Percentiles rank a stretch among this genome's conserved stretches.
Evolutionary conservation across 2,113 vertebrate species (phyloP).

Genomic region (Cygnus atratus): DNA sequence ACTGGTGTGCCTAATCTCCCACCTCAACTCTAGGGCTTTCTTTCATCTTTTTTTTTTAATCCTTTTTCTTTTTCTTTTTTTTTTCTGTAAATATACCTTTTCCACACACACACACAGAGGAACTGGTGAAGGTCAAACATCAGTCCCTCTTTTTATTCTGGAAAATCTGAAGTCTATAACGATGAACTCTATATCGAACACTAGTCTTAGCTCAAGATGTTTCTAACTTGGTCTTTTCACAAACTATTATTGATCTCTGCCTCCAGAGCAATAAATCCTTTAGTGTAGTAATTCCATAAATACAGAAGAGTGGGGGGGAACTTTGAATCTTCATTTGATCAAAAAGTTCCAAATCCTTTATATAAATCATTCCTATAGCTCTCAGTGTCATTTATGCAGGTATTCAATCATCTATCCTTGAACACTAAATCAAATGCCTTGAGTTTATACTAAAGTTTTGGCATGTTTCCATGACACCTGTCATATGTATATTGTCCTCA

Average conservation of each 20-base stretch:
- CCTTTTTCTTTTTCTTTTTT: neutral
- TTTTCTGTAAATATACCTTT: neutral
- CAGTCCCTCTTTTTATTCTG: slow-evolving; percentile 26
- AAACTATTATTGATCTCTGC: slow-evolving; percentile 64
- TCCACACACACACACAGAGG: neutral
- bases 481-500: neutral
- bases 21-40: slow-evolving; percentile 1
- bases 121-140: slow-evolving; percentile 57
- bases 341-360: slow-evolving; percentile 60
- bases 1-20: neutral
- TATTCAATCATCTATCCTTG: slow-evolving; percentile 38
- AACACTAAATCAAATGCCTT: slow-evolving; percentile 7
- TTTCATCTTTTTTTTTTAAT: neutral
- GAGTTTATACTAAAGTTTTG: slow-evolving; percentile 22
- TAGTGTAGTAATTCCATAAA: slow-evolving; percentile 62
- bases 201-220: slow-evolving; percentile 54
- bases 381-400: slow-evolving; percentile 7
- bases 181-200: slow-evolving; percentile 56
- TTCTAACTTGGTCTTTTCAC: slow-evolving; percentile 61
- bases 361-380: slow-evolving; percentile 11
- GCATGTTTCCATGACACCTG: neutral
- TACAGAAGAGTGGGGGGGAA: slow-evolving; percentile 22
- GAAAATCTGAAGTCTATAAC: slow-evolving; percentile 46
- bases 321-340: slow-evolving; percentile 68
- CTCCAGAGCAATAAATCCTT: slow-evolving; percentile 57